Conservation (phyloP, 1,140 invertebrate genomes). For the Sycophila sp. region DNA sequence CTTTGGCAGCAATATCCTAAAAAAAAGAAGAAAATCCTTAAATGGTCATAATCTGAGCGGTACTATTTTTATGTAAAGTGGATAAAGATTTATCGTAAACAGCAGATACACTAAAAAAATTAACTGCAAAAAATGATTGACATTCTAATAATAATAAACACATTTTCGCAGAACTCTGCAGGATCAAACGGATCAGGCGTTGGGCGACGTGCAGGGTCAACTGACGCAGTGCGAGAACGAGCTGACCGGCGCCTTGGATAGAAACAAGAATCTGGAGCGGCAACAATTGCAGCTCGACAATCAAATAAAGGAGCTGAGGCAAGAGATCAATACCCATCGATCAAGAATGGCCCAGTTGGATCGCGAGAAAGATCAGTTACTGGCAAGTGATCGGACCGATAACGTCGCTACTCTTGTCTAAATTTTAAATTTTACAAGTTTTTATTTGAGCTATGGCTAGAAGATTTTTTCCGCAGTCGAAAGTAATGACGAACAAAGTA, state of each 20-base stretch:
- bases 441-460: no score
- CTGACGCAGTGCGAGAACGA: constrained; percentile 68
- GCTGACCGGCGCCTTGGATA: constrained; percentile 66
- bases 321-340: constrained; percentile 69
- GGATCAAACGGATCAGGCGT: constrained; percentile 71
- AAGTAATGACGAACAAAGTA: no score
- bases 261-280: constrained; percentile 66
- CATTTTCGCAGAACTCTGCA: constrained; percentile 66
- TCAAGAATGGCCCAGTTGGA: constrained; percentile 68
- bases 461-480: no score
- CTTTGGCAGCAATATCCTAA: no score
- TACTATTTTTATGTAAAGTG: no score
- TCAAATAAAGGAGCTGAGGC: constrained; percentile 67
- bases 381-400: constrained; percentile 52
- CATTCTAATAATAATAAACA: no score
- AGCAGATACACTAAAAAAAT: no score
- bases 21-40: no score
- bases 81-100: no score
- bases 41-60: no score
- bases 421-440: no score
- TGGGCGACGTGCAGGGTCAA: constrained; percentile 69
- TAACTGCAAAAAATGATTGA: no score
- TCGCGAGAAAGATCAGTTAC: constrained; percentile 71
- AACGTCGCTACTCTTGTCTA: not conserved
- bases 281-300: constrained; percentile 68